A percentile compares a stretch with the other conserved stretches of the same genome.
Conservation (phyloP, 2,113 vertebrate genomes). For the Rhynchomys soricoides region DNA sequence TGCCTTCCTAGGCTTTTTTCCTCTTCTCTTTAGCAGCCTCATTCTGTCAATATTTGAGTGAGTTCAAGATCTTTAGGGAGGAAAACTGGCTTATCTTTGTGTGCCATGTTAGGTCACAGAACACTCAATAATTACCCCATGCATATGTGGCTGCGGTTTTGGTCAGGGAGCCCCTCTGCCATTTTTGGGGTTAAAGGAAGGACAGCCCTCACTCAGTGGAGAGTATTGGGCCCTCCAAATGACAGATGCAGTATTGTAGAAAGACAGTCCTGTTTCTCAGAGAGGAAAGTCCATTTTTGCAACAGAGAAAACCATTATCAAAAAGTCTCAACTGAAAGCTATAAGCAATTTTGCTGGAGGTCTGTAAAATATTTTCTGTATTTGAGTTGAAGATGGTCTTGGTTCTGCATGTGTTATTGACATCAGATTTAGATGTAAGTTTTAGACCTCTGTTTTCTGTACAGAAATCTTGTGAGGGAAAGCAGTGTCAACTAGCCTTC, state of each 20-base stretch:
- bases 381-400: slow-evolving; percentile 24
- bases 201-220: background rate
- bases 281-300: slow-evolving; percentile 14
- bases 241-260: background rate
- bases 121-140: background rate
- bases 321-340: background rate
- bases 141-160: background rate
- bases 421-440: slow-evolving; percentile 17
- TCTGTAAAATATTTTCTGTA: background rate
- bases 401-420: background rate
- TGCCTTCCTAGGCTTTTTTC: background rate
- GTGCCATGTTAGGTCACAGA: background rate
- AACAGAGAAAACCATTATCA: slow-evolving; percentile 1
- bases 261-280: background rate
- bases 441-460: background rate
- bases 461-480: slow-evolving; percentile 6
- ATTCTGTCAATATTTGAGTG: background rate
- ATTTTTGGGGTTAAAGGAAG: background rate
- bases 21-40: background rate
- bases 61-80: background rate
- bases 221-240: background rate
- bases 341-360: background rate
- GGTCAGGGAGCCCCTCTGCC: background rate
- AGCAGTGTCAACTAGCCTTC: background rate
- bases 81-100: background rate